Percentiles rank a stretch among this genome's conserved stretches.
phyloP scores from a whole-genome alignment of 2,797 vertebrate species.

The Gastrophryne carolinensis region DNA sequence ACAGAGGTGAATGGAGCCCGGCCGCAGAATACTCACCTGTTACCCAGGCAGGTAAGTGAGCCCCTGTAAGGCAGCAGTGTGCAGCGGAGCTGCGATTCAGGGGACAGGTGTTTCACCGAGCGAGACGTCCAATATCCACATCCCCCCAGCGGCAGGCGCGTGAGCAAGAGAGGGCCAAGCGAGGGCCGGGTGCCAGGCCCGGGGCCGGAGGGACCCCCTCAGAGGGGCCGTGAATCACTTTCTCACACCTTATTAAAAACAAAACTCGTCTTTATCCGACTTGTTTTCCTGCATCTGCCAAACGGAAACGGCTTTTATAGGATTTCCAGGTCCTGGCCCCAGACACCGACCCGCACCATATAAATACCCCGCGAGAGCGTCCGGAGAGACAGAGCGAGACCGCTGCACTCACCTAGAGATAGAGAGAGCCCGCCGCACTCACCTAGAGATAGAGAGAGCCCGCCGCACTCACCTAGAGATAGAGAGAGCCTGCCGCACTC shows the following conservation, averaged over 20 bases:
- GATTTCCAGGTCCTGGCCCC: slow-evolving; percentile 44
- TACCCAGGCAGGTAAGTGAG: too few species aligned
- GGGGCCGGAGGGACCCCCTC: slow-evolving; percentile 37
- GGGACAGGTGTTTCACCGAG: neutral
- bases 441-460: neutral
- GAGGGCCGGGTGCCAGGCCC: slow-evolving; percentile 21
- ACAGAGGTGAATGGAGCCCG: too few species aligned
- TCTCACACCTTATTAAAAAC: slow-evolving; percentile 50
- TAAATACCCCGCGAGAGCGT: slow-evolving; percentile 12
- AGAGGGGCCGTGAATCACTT: slow-evolving; percentile 45
- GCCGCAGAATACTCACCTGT: too few species aligned
- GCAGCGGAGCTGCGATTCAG: neutral
- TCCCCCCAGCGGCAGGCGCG: neutral
- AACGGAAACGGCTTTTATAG: slow-evolving; percentile 50
- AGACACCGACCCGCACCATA: neutral
- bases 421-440: neutral
- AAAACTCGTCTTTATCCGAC: slow-evolving; percentile 34
- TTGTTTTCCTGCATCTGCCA: slow-evolving; percentile 38
- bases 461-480: too few species aligned
- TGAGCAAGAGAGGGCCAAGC: slow-evolving; percentile 49
- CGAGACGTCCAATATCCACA: neutral
- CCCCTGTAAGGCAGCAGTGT: too few species aligned
- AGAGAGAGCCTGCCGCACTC: neutral
- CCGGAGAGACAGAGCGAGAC: neutral
- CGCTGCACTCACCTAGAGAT: neutral